Conservation (phyloP, 92 coral and sea anemone genomes). For the Epizoanthus rinbou region DNA sequence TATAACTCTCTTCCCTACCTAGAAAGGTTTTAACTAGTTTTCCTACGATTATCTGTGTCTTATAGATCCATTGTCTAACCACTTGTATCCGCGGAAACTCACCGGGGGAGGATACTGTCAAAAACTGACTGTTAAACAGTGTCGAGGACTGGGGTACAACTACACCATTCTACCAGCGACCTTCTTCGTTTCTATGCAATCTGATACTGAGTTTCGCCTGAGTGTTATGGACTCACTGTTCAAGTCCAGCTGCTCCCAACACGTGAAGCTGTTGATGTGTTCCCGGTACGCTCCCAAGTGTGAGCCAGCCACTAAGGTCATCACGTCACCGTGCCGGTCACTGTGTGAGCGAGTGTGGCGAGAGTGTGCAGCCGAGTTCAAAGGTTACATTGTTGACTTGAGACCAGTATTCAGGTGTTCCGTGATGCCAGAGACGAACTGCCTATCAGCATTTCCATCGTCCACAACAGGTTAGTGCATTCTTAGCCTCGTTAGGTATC, state of each 20-base stretch:
- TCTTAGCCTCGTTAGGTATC: not conserved
- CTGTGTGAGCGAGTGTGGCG: slow-evolving; percentile 16
- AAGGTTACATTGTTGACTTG: not conserved
- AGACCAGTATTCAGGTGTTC: slow-evolving; percentile 24
- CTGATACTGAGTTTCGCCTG: slow-evolving; percentile 18
- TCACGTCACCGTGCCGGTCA: slow-evolving; percentile 9
- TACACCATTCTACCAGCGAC: slow-evolving; percentile 40
- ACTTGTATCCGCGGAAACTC: slow-evolving; percentile 26
- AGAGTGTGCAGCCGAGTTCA: slow-evolving; percentile 1
- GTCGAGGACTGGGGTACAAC: slow-evolving; percentile 30
- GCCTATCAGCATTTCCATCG: not conserved
- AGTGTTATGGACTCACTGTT: slow-evolving; percentile 1
- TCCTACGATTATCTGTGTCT: not conserved
- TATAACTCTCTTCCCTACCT: too few relatives aligned
- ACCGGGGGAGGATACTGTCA: slow-evolving; percentile 41
- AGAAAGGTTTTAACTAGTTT: too few relatives aligned
- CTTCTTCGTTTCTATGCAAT: slow-evolving; percentile 11
- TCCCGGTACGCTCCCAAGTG: slow-evolving; percentile 41
- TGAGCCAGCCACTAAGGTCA: not conserved
- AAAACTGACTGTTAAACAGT: slow-evolving; percentile 14
- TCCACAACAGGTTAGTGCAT: slow-evolving; percentile 6
- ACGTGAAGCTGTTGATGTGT: slow-evolving; percentile 5
- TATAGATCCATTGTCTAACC: slow-evolving; percentile 15
- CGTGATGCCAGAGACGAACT: slow-evolving; percentile 23
- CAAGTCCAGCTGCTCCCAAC: slow-evolving; percentile 14